Percentiles rank a stretch among this genome's conserved stretches.
These are phyloP conservation scores for Eulemur coronatus DNA, from an alignment of 2,797 vertebrate genomes.

Conservation along the genomic window DNA sequence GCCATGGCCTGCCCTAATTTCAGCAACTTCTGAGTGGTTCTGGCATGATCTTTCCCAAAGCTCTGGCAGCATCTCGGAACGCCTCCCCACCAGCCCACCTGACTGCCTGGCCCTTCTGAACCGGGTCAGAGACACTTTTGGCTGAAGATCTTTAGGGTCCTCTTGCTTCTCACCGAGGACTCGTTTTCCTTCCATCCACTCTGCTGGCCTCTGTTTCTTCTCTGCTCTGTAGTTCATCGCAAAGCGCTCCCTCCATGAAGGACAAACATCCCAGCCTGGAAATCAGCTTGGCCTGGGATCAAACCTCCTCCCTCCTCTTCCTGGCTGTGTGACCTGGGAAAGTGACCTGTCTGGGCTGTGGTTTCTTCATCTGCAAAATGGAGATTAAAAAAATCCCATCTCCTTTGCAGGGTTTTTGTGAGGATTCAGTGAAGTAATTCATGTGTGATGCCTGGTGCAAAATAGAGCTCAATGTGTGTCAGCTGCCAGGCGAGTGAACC, in stretches of 20 bases:
- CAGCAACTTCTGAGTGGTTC: not conserved
- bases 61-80: rapidly evolving
- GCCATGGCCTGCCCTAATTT: not conserved
- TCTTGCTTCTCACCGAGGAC: not conserved
- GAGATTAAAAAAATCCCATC: not conserved
- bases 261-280: not conserved
- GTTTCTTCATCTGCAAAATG: not conserved
- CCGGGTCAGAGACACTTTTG: rapidly evolving
- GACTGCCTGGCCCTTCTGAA: not conserved
- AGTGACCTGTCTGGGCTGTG: not conserved
- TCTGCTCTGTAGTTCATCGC: not conserved
- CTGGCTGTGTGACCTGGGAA: not conserved
- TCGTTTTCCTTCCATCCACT: not conserved
- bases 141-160: not conserved
- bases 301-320: too few species aligned
- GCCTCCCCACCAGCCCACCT: rapidly evolving
- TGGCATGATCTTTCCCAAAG: not conserved
- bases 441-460: rapidly evolving
- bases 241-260: not conserved
- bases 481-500: not conserved
- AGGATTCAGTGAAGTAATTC: not conserved
- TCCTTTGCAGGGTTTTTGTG: too few species aligned
- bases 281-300: not conserved
- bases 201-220: not conserved
- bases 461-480: not conserved